phyloP scores from a whole-genome alignment of 2,113 vertebrate genomes.

The Antechinus stuartii region DNA sequence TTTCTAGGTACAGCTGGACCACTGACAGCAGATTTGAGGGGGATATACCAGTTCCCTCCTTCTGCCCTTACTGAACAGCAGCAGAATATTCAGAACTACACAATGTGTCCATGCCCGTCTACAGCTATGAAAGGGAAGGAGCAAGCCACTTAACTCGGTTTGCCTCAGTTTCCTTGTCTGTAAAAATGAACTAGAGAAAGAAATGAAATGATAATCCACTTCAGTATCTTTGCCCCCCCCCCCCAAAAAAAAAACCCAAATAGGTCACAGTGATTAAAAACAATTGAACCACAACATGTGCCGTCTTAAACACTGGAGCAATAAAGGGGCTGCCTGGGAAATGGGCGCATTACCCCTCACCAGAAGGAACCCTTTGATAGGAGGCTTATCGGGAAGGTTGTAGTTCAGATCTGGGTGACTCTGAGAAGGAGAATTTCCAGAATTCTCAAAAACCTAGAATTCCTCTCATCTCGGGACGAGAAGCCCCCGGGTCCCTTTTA shows the following conservation, averaged over 20 bases:
- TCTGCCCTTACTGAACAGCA: neutral
- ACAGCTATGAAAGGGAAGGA: neutral
- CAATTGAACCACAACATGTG: too few relatives aligned
- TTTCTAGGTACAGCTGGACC: neutral
- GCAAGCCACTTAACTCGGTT: neutral
- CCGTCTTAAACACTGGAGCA: too few relatives aligned
- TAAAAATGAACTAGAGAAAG: too few relatives aligned
- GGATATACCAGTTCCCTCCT: neutral
- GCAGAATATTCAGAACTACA: neutral
- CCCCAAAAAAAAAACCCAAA: too few relatives aligned
- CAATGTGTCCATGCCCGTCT: neutral
- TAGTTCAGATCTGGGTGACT: neutral
- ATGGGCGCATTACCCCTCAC: neutral
- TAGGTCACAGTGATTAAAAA: too few relatives aligned
- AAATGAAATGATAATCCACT: too few relatives aligned
- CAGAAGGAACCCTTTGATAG: neutral
- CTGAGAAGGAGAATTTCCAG: neutral
- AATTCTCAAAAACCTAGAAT: neutral
- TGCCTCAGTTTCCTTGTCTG: too few relatives aligned
- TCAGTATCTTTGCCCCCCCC: too few relatives aligned
- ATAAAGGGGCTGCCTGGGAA: too few relatives aligned
- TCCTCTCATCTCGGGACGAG: neutral
- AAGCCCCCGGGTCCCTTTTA: neutral
- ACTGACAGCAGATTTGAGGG: neutral
- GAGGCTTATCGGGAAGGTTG: neutral